Evolutionary conservation across 2,888 invertebrate genomes (phyloP), one percentile per base, ranked within the genome.

Genomic region (Gymnocheta viridis): DNA sequence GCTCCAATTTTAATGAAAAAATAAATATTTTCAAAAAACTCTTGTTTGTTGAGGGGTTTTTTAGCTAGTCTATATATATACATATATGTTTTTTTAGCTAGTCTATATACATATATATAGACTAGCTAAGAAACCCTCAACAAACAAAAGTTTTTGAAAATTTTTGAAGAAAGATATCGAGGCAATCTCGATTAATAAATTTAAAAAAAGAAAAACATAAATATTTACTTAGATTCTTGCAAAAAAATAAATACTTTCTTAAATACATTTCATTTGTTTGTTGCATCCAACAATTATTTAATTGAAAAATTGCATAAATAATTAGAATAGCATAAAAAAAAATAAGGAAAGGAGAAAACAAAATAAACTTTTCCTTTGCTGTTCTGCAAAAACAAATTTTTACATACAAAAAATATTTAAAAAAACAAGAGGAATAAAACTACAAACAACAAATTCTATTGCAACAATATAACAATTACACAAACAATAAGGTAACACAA

Each of bases 321-420:
- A 83, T 79, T 44, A 84, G 72, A n/a, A n/a, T 44, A 60, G 76
- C 17, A 56, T 44, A 58, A 54, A 47, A 47, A 12, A 27, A 38
- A 51, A 66, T 49, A 24, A 58, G 14, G 10, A 41, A 56, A 60
- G 19, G 19, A 22, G 56, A 70, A 12, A 83, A 77, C 66, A 67
- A 80, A 83, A 77, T 72, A 80, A 76, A 83, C 80, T 77, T 80
- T 7, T 54, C 80, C 72, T 80, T 66, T 76, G 67, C 60, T 73
- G 56, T 83, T 80, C 80, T 83, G 80, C 72, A 83, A 83, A 77
- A 35, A n/a, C 54, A 76, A 47, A 19, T 19, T 76, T 67, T 51
- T 67, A 9, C n/a, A n/a, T n/a, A n/a, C n/a, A 22, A 44, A 70
- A 29, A 32, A 49, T 6, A n/a, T n/a, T n/a, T n/a, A 70, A 22